Evolutionary conservation across 2,113 vertebrate genomes (phyloP).

Genomic region (Phoxinus phoxinus): DNA sequence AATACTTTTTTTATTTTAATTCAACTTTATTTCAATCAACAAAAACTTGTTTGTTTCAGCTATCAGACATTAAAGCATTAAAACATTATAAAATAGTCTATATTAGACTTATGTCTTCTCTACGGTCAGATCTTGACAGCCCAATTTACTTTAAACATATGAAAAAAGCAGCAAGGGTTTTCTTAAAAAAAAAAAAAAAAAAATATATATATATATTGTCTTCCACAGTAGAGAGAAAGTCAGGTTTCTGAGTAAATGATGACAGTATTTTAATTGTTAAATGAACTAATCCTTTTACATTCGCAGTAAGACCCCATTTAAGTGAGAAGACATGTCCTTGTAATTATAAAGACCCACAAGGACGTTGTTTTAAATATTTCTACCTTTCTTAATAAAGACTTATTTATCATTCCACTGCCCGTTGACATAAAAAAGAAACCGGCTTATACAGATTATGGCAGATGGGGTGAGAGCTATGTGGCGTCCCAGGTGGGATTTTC

Average conservation of each 20-base stretch:
- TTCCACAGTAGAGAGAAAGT: neutral
- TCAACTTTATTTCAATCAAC: too few relatives aligned
- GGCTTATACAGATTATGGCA: slow-evolving; percentile 15
- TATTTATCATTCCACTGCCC: neutral
- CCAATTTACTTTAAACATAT: too few relatives aligned
- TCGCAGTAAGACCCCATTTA: neutral
- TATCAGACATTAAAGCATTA: too few relatives aligned
- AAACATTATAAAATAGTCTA: too few relatives aligned
- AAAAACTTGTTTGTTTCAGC: too few relatives aligned
- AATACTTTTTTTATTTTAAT: too few relatives aligned
- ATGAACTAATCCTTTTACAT: neutral
- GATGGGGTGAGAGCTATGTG: slow-evolving; percentile 1
- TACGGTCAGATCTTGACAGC: too few relatives aligned
- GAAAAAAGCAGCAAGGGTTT: too few relatives aligned
- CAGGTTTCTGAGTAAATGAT: neutral
- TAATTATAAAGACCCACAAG: neutral
- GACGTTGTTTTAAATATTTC: neutral
- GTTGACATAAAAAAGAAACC: neutral
- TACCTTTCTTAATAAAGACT: neutral
- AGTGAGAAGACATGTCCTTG: neutral
- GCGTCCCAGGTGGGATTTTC: neutral
- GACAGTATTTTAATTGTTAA: neutral
- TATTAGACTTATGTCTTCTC: too few relatives aligned
- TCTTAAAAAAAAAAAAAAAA: too few relatives aligned
- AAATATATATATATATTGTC: too few relatives aligned